A percentile compares a stretch with the other conserved stretches of the same genome.
These are phyloP conservation scores for Drosophila barbarae DNA, from an alignment of 2,888 invertebrate genomes.

Conservation along the genomic window DNA sequence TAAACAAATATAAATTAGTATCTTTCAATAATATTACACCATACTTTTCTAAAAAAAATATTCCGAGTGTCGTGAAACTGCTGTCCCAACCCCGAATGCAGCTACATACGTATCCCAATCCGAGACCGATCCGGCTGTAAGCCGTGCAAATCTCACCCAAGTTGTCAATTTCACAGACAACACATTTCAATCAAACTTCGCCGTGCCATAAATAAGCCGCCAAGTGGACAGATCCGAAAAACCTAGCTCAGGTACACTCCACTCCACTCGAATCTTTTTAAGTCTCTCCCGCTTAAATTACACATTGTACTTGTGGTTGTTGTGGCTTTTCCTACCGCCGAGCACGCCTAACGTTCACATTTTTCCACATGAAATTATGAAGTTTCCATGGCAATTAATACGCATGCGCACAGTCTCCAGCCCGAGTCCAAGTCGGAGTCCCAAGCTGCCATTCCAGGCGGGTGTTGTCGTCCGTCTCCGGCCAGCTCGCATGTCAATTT, in stretches of 20 bases:
- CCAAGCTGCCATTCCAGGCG: constrained; percentile 47
- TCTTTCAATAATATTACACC: background rate
- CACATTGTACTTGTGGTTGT: constrained; percentile 43
- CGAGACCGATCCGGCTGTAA: constrained; percentile 25
- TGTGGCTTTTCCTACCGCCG: constrained; percentile 36
- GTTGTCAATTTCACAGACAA: constrained; percentile 72
- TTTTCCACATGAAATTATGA: constrained; percentile 74
- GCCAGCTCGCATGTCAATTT: constrained; percentile 73
- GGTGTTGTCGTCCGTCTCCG: constrained; percentile 55
- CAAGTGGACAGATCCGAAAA: constrained; percentile 60
- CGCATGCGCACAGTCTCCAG: constrained; percentile 51
- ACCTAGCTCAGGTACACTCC: constrained; percentile 6
- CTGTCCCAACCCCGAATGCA: constrained; percentile 5
- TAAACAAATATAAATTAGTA: background rate
- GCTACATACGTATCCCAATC: constrained; percentile 6
- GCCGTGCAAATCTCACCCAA: constrained; percentile 71
- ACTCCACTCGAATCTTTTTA: constrained; percentile 36
- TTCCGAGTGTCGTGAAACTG: constrained; percentile 6
- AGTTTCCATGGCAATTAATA: constrained; percentile 72
- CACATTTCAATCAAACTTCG: constrained; percentile 73
- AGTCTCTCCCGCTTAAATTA: constrained; percentile 59
- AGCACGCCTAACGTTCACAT: constrained; percentile 70
- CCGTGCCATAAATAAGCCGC: constrained; percentile 68
- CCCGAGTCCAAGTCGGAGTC: constrained; percentile 7
- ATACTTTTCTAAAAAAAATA: background rate